Evolutionary conservation across 1,140 invertebrate genomes (phyloP).

Genomic region (Hesperophylax magnus): DNA sequence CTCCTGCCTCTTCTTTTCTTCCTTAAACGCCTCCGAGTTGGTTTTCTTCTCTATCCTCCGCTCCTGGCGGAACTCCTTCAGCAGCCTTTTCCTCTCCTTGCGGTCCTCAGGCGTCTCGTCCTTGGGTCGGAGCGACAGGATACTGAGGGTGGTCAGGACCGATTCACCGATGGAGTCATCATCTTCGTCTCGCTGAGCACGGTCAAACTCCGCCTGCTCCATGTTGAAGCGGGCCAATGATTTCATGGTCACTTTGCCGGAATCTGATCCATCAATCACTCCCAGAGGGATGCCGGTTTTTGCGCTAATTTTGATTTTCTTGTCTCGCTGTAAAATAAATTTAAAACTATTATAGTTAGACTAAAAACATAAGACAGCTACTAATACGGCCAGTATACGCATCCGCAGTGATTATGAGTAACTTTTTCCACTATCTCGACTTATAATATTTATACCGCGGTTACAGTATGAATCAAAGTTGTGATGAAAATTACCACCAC

Average conservation of each 20-base stretch:
- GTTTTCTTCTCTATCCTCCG: slow-evolving; percentile 89
- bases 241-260: slow-evolving; percentile 77
- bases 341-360: too few relatives aligned
- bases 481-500: too few relatives aligned
- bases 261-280: slow-evolving; percentile 70
- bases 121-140: slow-evolving; percentile 82
- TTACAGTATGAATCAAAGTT: too few relatives aligned
- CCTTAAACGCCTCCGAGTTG: slow-evolving; percentile 89
- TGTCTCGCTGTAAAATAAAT: slow-evolving; percentile 61
- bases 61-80: slow-evolving; percentile 88
- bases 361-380: too few relatives aligned
- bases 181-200: slow-evolving; percentile 62
- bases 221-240: slow-evolving; percentile 77
- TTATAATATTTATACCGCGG: too few relatives aligned
- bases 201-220: slow-evolving; percentile 62
- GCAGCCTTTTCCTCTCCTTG: slow-evolving; percentile 82
- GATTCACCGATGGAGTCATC: slow-evolving; percentile 75
- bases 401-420: too few relatives aligned
- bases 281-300: slow-evolving; percentile 83
- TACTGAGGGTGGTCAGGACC: slow-evolving; percentile 78
- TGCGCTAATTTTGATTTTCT: slow-evolving; percentile 79
- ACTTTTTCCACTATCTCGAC: too few relatives aligned
- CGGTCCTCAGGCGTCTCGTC: slow-evolving; percentile 89
- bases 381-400: too few relatives aligned
- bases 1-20: slow-evolving; percentile 87